phyloP scores from a whole-genome alignment of 1,140 invertebrate species.

The Zaprionus capensis region DNA sequence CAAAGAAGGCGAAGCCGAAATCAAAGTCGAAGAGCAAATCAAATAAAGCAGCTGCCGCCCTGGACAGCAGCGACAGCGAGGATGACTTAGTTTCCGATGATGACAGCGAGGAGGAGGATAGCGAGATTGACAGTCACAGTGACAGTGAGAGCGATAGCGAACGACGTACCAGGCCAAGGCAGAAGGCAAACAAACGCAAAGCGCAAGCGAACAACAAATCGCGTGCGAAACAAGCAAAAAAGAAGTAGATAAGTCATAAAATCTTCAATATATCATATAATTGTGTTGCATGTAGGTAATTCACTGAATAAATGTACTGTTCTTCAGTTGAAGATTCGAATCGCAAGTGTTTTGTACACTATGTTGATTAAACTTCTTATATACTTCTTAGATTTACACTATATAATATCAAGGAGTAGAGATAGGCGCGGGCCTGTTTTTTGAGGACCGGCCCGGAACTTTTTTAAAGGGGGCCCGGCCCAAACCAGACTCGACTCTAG shows the following conservation, averaged over 20 bases:
- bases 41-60: constrained; percentile 22
- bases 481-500: too few species aligned
- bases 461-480: too few species aligned
- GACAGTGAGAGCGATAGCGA: constrained; percentile 37
- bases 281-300: not conserved
- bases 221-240: constrained; percentile 28
- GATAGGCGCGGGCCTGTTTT: too few species aligned
- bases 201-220: constrained; percentile 19
- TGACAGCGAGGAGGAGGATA: constrained; percentile 3
- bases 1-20: constrained; percentile 11
- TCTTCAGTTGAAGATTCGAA: not conserved
- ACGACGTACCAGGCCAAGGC: constrained; percentile 9
- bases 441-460: too few species aligned
- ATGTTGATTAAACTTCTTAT: not conserved
- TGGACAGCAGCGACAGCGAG: constrained; percentile 10
- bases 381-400: not conserved
- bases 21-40: not conserved
- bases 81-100: not conserved
- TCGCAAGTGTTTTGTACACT: not conserved
- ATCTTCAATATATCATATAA: not conserved
- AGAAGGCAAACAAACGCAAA: constrained; percentile 7
- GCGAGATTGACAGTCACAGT: constrained; percentile 17
- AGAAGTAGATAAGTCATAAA: not conserved
- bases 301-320: not conserved
- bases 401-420: too few species aligned